phyloP scores from a whole-genome alignment of 1,140 invertebrate genomes.

The Stenopsyche tienmushanensis region DNA sequence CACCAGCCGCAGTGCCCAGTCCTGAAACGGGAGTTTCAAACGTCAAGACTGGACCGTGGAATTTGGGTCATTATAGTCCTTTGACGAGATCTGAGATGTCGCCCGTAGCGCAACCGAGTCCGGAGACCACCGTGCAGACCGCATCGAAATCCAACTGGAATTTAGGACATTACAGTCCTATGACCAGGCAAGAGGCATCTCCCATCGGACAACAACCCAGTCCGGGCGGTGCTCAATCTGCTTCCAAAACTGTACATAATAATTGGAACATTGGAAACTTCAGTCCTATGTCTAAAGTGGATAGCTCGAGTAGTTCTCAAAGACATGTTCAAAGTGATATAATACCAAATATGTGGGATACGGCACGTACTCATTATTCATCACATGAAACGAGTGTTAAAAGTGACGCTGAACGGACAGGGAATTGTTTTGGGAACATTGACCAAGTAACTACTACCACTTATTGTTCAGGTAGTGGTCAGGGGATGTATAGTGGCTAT shows the following conservation, averaged over 20 bases:
- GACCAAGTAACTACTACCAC: slow-evolving; percentile 38
- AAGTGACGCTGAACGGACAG: slow-evolving; percentile 34
- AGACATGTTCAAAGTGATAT: slow-evolving; percentile 10
- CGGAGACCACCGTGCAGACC: slow-evolving; percentile 53
- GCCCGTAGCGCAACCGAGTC: slow-evolving; percentile 53
- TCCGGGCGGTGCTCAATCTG: slow-evolving; percentile 45
- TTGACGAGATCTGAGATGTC: slow-evolving; percentile 54
- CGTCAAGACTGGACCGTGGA: slow-evolving; percentile 26
- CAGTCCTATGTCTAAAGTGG: slow-evolving; percentile 38
- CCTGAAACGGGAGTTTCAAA: slow-evolving; percentile 48
- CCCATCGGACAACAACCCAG: slow-evolving; percentile 52
- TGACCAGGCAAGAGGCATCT: slow-evolving; percentile 50
- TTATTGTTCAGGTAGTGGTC: slow-evolving; percentile 24
- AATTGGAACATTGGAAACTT: slow-evolving; percentile 36
- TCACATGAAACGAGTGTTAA: slow-evolving; percentile 15
- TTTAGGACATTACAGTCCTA: slow-evolving; percentile 50
- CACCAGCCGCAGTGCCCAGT: slow-evolving; percentile 53
- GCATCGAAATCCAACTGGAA: slow-evolving; percentile 49
- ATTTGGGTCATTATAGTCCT: slow-evolving; percentile 45
- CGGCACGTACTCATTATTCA: slow-evolving; percentile 8
- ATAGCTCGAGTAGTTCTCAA: slow-evolving; percentile 32
- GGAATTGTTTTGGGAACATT: slow-evolving; percentile 21
- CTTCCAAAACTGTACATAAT: slow-evolving; percentile 29
- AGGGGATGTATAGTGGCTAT: slow-evolving; percentile 26
- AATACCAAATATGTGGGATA: slow-evolving; percentile 33